Conservation (phyloP, 2,888 invertebrate species). For the Rhaphigaster nebulosa region DNA sequence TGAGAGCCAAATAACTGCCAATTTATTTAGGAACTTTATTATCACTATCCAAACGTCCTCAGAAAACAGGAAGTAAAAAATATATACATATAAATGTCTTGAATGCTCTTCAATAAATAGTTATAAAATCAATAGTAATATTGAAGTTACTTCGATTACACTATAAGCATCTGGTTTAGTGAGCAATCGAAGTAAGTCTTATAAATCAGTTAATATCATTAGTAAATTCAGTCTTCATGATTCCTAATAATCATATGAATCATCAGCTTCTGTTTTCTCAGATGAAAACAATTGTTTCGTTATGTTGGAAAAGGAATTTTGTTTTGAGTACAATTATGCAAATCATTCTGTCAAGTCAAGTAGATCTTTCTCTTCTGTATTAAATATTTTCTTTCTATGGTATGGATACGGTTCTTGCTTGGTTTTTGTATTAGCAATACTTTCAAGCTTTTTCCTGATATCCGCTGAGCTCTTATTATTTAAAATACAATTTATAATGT, state of each 20-base stretch:
- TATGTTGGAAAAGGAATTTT: background rate
- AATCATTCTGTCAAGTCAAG: background rate
- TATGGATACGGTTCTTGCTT: background rate
- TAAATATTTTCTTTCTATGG: background rate
- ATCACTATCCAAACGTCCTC: too few species aligned
- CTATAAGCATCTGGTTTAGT: too few species aligned
- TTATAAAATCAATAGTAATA: too few species aligned
- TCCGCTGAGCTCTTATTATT: background rate
- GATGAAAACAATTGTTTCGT: background rate
- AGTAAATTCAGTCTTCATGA: background rate
- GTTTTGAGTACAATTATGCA: background rate
- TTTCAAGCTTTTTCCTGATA: background rate
- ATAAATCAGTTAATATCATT: background rate
- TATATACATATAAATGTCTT: too few species aligned
- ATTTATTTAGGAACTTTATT: too few species aligned
- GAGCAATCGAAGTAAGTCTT: too few species aligned
- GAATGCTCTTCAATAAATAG: too few species aligned
- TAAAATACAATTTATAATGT: background rate
- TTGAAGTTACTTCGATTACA: too few species aligned
- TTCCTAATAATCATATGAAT: too few species aligned
- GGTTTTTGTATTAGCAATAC: background rate
- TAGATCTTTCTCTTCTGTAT: background rate
- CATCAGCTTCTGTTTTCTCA: background rate
- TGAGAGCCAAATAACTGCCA: too few species aligned
- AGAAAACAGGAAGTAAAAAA: background rate